These are phyloP conservation scores for Halcyon chelicuti DNA, from an alignment of 2,797 vertebrate species.

Conservation along the genomic window DNA sequence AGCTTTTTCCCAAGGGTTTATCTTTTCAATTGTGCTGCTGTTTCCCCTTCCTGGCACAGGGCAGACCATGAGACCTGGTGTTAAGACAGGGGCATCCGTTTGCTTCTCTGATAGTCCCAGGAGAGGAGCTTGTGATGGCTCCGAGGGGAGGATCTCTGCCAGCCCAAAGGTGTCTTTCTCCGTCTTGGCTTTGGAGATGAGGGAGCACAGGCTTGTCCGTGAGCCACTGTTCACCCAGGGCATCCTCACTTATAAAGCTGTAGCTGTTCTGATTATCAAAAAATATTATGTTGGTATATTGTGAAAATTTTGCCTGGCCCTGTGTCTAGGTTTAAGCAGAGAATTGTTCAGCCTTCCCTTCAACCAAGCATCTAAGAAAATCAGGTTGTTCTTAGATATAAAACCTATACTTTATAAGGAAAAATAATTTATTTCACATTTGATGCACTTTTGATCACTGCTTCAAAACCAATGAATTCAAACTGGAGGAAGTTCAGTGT, in stretches of 20 bases:
- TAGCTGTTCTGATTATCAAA: not conserved
- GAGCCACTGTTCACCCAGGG: fast-evolving
- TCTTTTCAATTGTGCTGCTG: slow-evolving; percentile 1
- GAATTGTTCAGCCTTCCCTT: fast-evolving
- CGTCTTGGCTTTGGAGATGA: not conserved
- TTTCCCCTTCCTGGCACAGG: not conserved
- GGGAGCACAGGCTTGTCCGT: not conserved
- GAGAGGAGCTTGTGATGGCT: not conserved
- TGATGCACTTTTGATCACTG: not conserved
- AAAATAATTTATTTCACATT: not conserved
- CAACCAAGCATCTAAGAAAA: not conserved
- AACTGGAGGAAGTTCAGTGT: not conserved
- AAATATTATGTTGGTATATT: not conserved
- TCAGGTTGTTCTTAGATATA: not conserved
- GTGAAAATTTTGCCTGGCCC: not conserved
- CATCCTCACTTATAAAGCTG: not conserved
- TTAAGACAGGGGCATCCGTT: not conserved
- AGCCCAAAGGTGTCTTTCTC: not conserved
- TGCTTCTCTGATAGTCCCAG: not conserved
- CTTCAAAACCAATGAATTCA: not conserved
- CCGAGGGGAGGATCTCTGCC: not conserved
- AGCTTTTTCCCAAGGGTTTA: slow-evolving; percentile 6
- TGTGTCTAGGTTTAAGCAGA: not conserved
- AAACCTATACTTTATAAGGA: not conserved
- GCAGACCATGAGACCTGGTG: not conserved